Base-by-base conservation (phyloP, 2,797 vertebrate genomes). In the Chiroxiphia lanceolata region DNA sequence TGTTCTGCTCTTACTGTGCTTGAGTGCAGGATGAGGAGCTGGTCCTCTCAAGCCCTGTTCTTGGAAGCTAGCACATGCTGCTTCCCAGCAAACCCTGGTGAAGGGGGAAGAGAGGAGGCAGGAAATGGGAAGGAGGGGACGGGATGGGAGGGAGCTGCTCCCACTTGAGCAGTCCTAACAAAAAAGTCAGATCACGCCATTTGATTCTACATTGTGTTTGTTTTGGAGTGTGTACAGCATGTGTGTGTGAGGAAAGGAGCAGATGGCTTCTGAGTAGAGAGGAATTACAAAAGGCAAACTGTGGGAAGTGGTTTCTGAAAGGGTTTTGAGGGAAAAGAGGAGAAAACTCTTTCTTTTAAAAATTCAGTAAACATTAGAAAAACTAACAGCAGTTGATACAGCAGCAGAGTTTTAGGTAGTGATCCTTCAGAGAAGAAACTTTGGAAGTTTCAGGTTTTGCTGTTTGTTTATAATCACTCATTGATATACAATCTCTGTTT, bases 201-300 rank as follows among this genome's bases (percentile, higher is more conserved):
- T 79, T 68, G 56, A 77, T 89, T 94, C 78, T 79, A 57, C 72
- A 54, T 83, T 92, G 45, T 81, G 72, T 94, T 94, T 87, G 53
- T 90, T 83, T 93, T 92, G 86, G 90, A 95, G 57, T 23, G 15
- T 42, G 59, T 89, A 23, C 63, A 63, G 51, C 44, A 31, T 77
- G 83, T 72, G 87, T 82, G 59, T 75, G 34, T 80, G 61, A 92
- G 93, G 75, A 89, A 90, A 65, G 71, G 68, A 96, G 86, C 94
- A 93, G 93, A 94, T 95, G 96, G 88, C 81, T 87, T 89, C 88
- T 85, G 75, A 95, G 91, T 80, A 64, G 72, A 71, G 74, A 83
- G 80, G 86, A 83, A 90, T 94, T 94, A 79, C 15, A 22, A 93
- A 93, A 92, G 72, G 33, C 76, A 78, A 33, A 93, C 65, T 61